A percentile compares a stretch with the other conserved stretches of the same genome.
Evolutionary conservation across 1,140 invertebrate species (phyloP).

Genomic region (Bombus picipes): DNA sequence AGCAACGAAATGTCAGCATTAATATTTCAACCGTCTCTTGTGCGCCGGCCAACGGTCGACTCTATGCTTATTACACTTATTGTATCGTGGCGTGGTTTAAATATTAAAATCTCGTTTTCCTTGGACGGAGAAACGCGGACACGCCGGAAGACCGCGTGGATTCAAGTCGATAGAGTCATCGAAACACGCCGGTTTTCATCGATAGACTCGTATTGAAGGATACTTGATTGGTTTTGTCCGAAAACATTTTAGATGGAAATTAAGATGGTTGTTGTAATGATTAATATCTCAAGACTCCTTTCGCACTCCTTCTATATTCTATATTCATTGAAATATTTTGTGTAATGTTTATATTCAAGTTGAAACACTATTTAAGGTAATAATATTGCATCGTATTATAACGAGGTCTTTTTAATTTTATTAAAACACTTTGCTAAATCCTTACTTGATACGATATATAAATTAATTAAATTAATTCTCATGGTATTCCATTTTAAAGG

Average conservation of each 20-base stretch:
- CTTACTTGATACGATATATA: too few species aligned
- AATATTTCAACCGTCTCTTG: slow-evolving; percentile 71
- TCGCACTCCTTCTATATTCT: too few species aligned
- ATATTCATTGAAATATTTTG: neutral
- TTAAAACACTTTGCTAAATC: too few species aligned
- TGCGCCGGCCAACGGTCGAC: slow-evolving; percentile 54
- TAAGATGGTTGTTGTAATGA: neutral
- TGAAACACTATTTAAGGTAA: too few species aligned
- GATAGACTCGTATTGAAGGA: neutral
- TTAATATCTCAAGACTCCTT: neutral
- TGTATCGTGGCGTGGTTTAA: slow-evolving; percentile 66
- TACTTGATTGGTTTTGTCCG: neutral
- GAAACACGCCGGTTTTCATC: too few species aligned
- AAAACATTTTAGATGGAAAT: neutral
- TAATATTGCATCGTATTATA: too few species aligned
- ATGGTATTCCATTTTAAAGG: too few species aligned
- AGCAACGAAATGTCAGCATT: slow-evolving; percentile 72
- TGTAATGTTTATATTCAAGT: neutral
- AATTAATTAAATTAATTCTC: too few species aligned
- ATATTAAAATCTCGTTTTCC: slow-evolving; percentile 73
- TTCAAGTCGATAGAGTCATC: neutral
- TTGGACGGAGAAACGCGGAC: slow-evolving; percentile 4
- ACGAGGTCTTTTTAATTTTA: too few species aligned
- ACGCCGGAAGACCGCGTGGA: neutral
- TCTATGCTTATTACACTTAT: slow-evolving; percentile 73